A percentile compares a stretch with the other conserved stretches of the same genome.
Conservation (phyloP, 2,113 vertebrate species). For the Saccopteryx leptura region DNA sequence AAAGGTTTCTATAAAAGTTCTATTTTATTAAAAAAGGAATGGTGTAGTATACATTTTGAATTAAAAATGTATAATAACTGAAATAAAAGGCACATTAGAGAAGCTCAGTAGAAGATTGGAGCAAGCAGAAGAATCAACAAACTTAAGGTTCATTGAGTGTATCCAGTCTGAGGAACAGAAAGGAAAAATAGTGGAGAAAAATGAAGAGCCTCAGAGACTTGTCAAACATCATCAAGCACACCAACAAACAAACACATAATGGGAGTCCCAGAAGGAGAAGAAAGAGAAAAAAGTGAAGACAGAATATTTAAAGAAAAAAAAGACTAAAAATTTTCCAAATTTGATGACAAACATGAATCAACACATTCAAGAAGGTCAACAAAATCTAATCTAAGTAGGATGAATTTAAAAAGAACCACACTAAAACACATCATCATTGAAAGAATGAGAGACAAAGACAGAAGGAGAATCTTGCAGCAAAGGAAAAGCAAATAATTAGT, state of each 20-base stretch:
- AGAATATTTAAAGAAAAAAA: not conserved
- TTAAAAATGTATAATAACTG: not conserved
- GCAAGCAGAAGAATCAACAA: not conserved
- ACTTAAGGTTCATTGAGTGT: not conserved
- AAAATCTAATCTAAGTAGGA: not conserved
- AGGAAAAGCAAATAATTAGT: not conserved
- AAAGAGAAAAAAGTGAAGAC: not conserved
- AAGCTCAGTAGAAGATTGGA: not conserved
- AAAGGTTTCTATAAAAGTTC: not conserved
- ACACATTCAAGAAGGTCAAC: not conserved
- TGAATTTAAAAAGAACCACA: not conserved
- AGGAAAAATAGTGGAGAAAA: not conserved
- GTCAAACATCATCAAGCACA: not conserved
- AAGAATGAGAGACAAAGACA: not conserved
- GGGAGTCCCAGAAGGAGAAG: not conserved
- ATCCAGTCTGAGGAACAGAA: not conserved
- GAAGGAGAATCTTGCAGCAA: not conserved
- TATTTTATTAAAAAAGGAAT: not conserved
- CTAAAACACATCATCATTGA: not conserved
- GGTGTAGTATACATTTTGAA: not conserved
- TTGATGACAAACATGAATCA: not conserved
- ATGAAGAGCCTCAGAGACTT: not conserved
- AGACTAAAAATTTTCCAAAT: not conserved
- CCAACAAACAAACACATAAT: not conserved
- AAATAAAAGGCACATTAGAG: not conserved